Base-by-base conservation (phyloP, 2,888 invertebrate species). In the Nyleta sp. region DNA sequence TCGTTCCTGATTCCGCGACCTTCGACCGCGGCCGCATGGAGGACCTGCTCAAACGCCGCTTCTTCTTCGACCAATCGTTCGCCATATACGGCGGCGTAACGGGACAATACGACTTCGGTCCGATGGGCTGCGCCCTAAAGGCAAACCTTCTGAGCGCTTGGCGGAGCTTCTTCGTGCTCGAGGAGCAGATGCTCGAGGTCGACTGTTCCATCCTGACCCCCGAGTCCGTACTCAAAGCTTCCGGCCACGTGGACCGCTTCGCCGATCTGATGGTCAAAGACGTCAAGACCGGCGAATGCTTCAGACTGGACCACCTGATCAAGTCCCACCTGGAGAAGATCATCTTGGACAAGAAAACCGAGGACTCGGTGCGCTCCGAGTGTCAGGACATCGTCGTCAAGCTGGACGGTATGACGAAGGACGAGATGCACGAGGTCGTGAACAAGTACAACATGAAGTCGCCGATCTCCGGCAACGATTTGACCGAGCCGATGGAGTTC, bases 191-290 rank as follows among this genome's bases (percentile, higher is more conserved):
- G 99, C 92, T 99, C 65, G 99, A 99, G 91, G 98, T 99, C 5
- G 99, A 99, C 89, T 99, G 99, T 89, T 98, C 99, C 0, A 96
- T 99, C 89, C 91, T 99, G 57, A 99, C 99, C 0, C 99, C 99
- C 0, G 99, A 99, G 89, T 94, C 96, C 10, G 99, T 99, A 1
- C 92, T 99, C 8, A 98, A 98, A 89, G 98, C 99, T 15, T 80
- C 75, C 2, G 79, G 99, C 0, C 99, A 99, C 91, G 99, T 99
- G 0, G 99, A 99, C 87, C 93, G 99, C 71, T 99, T 99, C 92
- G 98, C 99, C 52, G 99, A 99, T 92, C 94, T 98, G 73, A 99
- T 99, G 99, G 99, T 99, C 0, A 99, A 99, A 91, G 99, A 99
- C 92, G 87, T 95, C 0, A 96, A 96, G 90, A 97, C 94, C 81